Percentiles rank a stretch among this genome's conserved stretches.
phyloP scores from a whole-genome alignment of 2,888 invertebrate species.

The Drosophila neoperkinsi region DNA sequence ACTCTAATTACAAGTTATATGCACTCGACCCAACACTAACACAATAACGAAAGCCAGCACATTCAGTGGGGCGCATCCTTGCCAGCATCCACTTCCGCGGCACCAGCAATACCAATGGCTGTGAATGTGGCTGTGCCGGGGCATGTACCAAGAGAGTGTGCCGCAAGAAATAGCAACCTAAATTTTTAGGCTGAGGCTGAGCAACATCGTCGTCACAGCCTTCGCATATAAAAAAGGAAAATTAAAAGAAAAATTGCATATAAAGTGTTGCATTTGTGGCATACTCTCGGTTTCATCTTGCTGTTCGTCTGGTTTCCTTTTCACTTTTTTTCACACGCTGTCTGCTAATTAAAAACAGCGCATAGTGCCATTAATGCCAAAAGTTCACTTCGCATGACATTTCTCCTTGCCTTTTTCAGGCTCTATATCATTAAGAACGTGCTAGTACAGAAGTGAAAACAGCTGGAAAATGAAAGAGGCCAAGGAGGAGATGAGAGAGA shows the following conservation, averaged over 20 bases:
- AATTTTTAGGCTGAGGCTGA: conserved; percentile 52
- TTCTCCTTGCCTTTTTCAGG: conserved; percentile 14
- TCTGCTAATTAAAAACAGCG: conserved; percentile 76
- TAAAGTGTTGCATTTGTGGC: conserved; percentile 77
- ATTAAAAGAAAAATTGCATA: conserved; percentile 77
- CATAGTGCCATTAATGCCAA: conserved; percentile 76
- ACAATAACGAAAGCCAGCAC: conserved; percentile 35
- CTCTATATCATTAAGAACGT: neutral
- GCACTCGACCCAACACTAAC: conserved; percentile 43
- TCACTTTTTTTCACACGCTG: conserved; percentile 42
- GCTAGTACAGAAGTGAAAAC: neutral
- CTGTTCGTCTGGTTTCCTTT: conserved; percentile 24
- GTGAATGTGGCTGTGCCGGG: neutral
- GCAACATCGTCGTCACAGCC: conserved; percentile 38
- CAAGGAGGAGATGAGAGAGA: neutral
- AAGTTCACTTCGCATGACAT: conserved; percentile 62
- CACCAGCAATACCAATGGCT: neutral
- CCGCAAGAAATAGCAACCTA: conserved; percentile 73
- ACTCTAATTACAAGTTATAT: conserved; percentile 77
- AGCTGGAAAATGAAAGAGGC: neutral
- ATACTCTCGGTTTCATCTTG: conserved; percentile 37
- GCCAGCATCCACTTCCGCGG: conserved; percentile 35
- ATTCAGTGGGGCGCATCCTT: conserved; percentile 41
- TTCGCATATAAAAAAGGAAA: conserved; percentile 72
- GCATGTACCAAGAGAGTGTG: conserved; percentile 38